phyloP scores from a whole-genome alignment of 1,140 invertebrate genomes.

The honey bee (Apis mellifera) region Amel_HAv3.1 CM009939.2:7682001-7682500 shows the following conservation, averaged over 20 bases:
- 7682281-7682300: background rate
- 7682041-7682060: background rate
- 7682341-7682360: background rate
- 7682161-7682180: too few species aligned
- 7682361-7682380: slow-evolving; percentile 22
- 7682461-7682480: background rate
- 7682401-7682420: slow-evolving; percentile 20
- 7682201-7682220: background rate
- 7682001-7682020: background rate
- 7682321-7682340: background rate
- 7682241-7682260: too few species aligned
- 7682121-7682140: background rate
- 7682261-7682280: background rate
- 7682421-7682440: slow-evolving; percentile 11
- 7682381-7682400: background rate
- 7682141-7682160: background rate
- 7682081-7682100: background rate
- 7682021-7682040: background rate
- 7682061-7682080: background rate
- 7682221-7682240: background rate
- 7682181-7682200: too few species aligned
- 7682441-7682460: background rate
- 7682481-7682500: slow-evolving; percentile 28
- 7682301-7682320: background rate
- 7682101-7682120: background rate